phyloP scores from a whole-genome alignment of 2,113 vertebrate genomes.

The Melanerpes aurifrons region DNA sequence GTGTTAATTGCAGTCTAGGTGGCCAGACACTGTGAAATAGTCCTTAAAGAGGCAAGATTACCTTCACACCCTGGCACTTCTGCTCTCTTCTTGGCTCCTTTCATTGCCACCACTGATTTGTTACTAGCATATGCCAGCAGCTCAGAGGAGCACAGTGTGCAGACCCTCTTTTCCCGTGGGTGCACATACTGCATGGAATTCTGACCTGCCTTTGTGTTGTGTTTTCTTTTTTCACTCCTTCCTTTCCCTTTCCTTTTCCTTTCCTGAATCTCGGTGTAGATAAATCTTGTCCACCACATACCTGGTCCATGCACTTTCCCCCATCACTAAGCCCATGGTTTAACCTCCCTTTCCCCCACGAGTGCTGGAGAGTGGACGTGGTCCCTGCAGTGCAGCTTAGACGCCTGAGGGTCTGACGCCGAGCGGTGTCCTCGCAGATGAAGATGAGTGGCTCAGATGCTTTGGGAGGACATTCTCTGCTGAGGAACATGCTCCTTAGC shows the following conservation, averaged over 20 bases:
- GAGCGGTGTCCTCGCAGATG: constrained; percentile 8
- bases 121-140: background rate
- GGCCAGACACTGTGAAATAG: background rate
- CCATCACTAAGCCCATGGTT: constrained; percentile 81
- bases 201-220: background rate
- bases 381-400: constrained; percentile 30
- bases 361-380: constrained; percentile 29
- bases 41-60: background rate
- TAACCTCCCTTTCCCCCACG: constrained; percentile 56
- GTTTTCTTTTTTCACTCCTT: background rate
- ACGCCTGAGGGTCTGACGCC: background rate
- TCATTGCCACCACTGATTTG: background rate
- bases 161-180: background rate
- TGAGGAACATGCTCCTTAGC: constrained; percentile 6
- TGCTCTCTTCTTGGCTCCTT: background rate
- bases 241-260: background rate
- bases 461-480: constrained; percentile 21
- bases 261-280: constrained; percentile 62
- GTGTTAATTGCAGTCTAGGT: background rate
- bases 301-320: constrained; percentile 77
- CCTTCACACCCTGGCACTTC: background rate
- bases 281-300: constrained; percentile 79
- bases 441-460: constrained; percentile 41
- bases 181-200: constrained; percentile 14
- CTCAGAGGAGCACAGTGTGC: background rate